These are phyloP conservation scores for Anoplopoma fimbria DNA, from an alignment of 2,113 vertebrate species.

Conservation along the genomic window DNA sequence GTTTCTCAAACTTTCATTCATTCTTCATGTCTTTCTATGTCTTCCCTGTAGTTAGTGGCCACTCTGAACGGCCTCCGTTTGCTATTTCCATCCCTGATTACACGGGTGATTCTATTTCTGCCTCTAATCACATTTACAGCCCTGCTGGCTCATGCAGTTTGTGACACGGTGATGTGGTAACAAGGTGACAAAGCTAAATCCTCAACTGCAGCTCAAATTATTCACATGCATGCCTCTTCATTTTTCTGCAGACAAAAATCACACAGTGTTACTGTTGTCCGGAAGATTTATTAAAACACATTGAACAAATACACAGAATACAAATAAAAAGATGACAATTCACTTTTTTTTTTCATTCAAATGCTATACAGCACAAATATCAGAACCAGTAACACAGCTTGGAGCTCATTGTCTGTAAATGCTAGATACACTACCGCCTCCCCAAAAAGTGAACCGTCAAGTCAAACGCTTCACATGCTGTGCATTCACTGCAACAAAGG, in stretches of 20 bases:
- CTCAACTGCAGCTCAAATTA: background rate
- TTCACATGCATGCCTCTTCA: background rate
- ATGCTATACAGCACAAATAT: conserved; percentile 79
- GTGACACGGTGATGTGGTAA: background rate
- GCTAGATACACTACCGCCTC: conserved; percentile 63
- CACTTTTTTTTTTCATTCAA: conserved; percentile 79
- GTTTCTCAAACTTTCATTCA: background rate
- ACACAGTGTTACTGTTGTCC: conserved; percentile 62
- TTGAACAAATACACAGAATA: conserved; percentile 88
- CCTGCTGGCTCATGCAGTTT: background rate
- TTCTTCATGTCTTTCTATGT: background rate
- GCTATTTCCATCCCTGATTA: background rate
- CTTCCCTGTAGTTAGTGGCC: background rate
- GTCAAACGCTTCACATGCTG: conserved; percentile 80
- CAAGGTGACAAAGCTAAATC: conserved; percentile 1
- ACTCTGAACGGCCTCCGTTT: background rate
- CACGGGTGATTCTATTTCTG: conserved; percentile 31
- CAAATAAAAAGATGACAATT: conserved; percentile 88
- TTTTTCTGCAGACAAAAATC: background rate
- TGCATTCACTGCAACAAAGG: conserved; percentile 82
- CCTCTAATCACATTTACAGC: conserved; percentile 50
- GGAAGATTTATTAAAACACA: conserved; percentile 90
- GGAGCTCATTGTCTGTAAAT: conserved; percentile 75
- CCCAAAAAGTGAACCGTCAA: conserved; percentile 71
- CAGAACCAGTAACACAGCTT: conserved; percentile 70